Conservation (phyloP, 2,888 invertebrate species). For the Epinotia brunnichana region DNA sequence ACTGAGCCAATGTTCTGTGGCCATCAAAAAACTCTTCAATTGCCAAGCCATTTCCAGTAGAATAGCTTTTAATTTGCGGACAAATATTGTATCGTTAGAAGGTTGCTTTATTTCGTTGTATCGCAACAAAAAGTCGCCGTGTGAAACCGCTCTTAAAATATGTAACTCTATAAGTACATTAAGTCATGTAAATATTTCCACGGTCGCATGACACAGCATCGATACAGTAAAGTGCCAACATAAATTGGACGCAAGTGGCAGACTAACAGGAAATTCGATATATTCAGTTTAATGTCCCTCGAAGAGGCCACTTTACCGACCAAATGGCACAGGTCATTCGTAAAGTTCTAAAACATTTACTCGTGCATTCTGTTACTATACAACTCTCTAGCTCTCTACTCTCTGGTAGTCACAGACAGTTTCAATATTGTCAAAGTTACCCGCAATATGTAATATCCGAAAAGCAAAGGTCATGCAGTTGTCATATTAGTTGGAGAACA, state of each 20-base stretch:
- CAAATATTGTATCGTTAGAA: no score
- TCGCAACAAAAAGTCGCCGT: no score
- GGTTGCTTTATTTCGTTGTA: no score
- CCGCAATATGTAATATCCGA: not conserved
- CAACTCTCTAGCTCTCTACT: not conserved
- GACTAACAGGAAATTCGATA: slow-evolving; percentile 22
- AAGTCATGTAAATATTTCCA: no score
- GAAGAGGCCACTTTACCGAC: slow-evolving; percentile 9
- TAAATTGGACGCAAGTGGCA: slow-evolving; percentile 10
- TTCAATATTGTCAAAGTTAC: no score
- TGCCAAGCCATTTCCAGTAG: no score
- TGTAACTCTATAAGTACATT: no score
- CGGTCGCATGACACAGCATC: not conserved
- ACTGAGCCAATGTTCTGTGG: no score
- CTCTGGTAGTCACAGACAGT: no score
- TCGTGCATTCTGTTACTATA: not conserved
- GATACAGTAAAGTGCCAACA: not conserved
- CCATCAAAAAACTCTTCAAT: no score
- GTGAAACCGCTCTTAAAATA: no score
- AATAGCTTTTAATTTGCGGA: no score
- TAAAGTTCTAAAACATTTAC: not conserved
- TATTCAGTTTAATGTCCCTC: slow-evolving; percentile 9
- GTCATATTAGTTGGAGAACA: slow-evolving; percentile 1
- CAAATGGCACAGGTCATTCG: slow-evolving; percentile 6
- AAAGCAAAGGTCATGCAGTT: not conserved